Base-by-base conservation (phyloP, 2,113 vertebrate genomes). In the Herpetotheres cachinnans region DNA sequence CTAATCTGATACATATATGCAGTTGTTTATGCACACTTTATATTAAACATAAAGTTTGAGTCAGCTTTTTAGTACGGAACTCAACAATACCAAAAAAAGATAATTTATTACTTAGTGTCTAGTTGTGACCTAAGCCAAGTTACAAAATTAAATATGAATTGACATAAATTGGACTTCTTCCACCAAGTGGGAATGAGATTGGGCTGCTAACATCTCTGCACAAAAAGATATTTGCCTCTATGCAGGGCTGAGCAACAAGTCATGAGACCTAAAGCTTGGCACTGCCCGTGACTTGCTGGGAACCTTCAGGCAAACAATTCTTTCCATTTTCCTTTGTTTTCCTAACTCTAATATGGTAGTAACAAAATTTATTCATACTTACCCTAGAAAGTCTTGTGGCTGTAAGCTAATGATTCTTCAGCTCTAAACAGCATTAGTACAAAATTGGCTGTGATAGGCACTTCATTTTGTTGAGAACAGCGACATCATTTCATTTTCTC, bases 401-500 rank as follows among this genome's bases (percentile, higher is more conserved):
- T 71, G 11, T 65, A 82, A 63, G 13, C 13, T 40, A 47, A 29
- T 13, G 15, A n/a, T n/a, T 77, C 86, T 44, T 93, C n/a, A 74
- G n/a, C 26, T 70, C n/a, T 89, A 46, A 66, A 32, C 46, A 59
- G 24, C n/a, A 70, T 54, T 74, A 70, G 32, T 63, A 63, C 44
- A n/a, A 72, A 78, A 38, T 16, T 58, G 34, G 2, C 59, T 55
- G 24, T 40, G 34, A 86, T 16, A 82, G 44, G 38, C 34, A 59
- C 52, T 93, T 71, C 9, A 18, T 86, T 80, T 90, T 77, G 25
- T 49, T 61, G 46, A 61, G 58, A 89, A 47, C 2, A 90, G 79
- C 93, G 80, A 95, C 90, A 94, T 82, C 10, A 94, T 92, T 97
- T 93, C 55, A 80, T 91, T 96, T 96, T 87, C 94, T 91, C 26